Evolutionary conservation across 2,888 invertebrate species (phyloP).

Genomic region (Microdon myrmicae): DNA sequence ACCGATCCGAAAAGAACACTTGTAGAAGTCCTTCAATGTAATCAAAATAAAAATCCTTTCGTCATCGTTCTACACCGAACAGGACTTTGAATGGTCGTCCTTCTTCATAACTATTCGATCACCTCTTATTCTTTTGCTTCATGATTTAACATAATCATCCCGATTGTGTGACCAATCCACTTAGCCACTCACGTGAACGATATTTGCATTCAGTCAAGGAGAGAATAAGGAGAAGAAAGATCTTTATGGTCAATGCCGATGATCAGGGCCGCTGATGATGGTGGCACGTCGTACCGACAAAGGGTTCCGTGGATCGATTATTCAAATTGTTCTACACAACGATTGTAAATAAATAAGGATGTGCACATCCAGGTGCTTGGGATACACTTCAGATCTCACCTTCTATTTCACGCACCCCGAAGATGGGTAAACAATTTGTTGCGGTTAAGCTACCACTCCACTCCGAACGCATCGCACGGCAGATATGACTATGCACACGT

Average conservation of each 20-base stretch:
- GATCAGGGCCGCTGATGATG: neutral
- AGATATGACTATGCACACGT: constrained; percentile 31
- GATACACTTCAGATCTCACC: constrained; percentile 36
- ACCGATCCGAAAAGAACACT: constrained; percentile 2
- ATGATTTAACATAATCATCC: constrained; percentile 47
- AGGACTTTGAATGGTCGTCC: too few species aligned
- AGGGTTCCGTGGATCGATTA: constrained; percentile 51
- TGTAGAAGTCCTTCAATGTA: constrained; percentile 26
- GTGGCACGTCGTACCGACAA: constrained; percentile 35
- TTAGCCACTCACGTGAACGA: constrained; percentile 26
- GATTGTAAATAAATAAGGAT: constrained; percentile 49
- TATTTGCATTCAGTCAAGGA: constrained; percentile 32
- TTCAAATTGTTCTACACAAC: constrained; percentile 51
- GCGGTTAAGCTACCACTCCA: constrained; percentile 50
- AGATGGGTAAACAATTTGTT: constrained; percentile 52
- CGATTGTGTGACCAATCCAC: constrained; percentile 46
- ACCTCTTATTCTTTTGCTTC: constrained; percentile 14
- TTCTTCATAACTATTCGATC: too few species aligned
- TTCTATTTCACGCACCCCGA: constrained; percentile 50
- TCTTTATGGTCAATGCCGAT: constrained; percentile 4
- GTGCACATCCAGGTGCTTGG: constrained; percentile 30
- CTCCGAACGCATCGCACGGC: constrained; percentile 12
- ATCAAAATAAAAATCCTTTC: constrained; percentile 21
- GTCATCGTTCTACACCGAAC: neutral
- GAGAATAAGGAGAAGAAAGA: too few species aligned